These are phyloP conservation scores for Microtus ochrogaster DNA, from an alignment of 2,113 vertebrate species.

Conservation along the genomic window DNA sequence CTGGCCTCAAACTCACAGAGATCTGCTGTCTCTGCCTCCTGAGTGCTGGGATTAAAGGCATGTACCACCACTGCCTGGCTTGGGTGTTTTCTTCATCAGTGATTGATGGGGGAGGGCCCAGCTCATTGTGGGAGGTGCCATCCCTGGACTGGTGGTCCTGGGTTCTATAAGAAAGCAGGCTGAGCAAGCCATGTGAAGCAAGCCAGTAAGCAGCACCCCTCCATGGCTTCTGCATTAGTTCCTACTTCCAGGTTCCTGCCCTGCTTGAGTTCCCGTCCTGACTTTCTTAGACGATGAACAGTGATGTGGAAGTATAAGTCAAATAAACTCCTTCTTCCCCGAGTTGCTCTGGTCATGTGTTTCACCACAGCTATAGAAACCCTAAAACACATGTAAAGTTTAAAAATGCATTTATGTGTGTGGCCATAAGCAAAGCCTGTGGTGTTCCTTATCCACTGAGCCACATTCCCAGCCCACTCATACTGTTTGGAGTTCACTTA, in stretches of 20 bases:
- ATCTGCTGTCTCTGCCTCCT: no score
- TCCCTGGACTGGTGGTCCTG: background rate
- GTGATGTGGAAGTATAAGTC: background rate
- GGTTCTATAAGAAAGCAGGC: background rate
- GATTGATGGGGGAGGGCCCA: background rate
- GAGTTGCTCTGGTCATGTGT: background rate
- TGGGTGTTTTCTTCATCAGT: background rate
- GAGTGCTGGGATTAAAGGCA: no score
- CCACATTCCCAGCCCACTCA: background rate
- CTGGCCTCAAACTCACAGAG: no score
- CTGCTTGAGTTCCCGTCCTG: background rate
- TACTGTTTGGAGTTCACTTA: background rate
- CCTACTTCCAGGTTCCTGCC: background rate
- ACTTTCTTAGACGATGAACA: background rate
- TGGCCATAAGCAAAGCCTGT: background rate
- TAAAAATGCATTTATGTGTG: background rate
- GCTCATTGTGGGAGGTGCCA: background rate
- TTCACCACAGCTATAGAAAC: background rate
- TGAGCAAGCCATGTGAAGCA: background rate
- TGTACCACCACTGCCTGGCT: no score
- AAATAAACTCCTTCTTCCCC: background rate
- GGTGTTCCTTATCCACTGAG: background rate
- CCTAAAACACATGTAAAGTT: background rate
- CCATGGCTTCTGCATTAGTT: background rate
- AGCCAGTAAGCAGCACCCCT: background rate